Conservation (phyloP, 2,797 vertebrate species). For the Novumbra hubbsi region DNA sequence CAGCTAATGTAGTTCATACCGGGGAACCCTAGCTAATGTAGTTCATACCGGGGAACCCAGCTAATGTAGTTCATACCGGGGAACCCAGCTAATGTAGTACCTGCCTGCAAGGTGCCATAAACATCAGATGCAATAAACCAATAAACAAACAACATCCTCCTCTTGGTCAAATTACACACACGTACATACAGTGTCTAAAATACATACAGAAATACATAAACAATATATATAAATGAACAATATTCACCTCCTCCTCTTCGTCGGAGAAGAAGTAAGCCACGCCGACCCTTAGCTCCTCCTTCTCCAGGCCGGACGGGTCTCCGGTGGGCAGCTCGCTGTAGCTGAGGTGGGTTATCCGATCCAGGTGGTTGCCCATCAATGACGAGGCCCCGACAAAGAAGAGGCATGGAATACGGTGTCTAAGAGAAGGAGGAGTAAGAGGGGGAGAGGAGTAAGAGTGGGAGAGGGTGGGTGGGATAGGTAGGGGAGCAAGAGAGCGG, state of each 20-base stretch:
- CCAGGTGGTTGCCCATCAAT: conserved; percentile 99
- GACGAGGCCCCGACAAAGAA: conserved; percentile 79
- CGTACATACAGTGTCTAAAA: no score
- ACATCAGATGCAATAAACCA: no score
- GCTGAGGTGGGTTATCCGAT: conserved; percentile 99
- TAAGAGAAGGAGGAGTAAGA: conserved; percentile 31
- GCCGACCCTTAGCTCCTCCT: conserved; percentile 98
- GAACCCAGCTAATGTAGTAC: no score
- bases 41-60: no score
- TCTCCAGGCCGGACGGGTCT: conserved; percentile 98
- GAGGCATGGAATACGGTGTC: conserved; percentile 87
- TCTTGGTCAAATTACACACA: no score
- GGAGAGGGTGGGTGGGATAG: neutral
- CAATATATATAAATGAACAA: neutral
- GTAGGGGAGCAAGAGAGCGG: neutral
- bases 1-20: no score
- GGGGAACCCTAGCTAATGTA: no score
- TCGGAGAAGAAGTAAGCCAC: conserved; percentile 99
- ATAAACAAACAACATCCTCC: no score
- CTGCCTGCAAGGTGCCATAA: no score
- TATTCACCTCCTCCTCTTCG: conserved; percentile 90
- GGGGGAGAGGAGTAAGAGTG: conserved; percentile 13
- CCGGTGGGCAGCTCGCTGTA: conserved; percentile 99
- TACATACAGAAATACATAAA: neutral
- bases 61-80: no score